Conservation (phyloP, 2,888 invertebrate species). For the Hydrotaea cyrtoneurina region DNA sequence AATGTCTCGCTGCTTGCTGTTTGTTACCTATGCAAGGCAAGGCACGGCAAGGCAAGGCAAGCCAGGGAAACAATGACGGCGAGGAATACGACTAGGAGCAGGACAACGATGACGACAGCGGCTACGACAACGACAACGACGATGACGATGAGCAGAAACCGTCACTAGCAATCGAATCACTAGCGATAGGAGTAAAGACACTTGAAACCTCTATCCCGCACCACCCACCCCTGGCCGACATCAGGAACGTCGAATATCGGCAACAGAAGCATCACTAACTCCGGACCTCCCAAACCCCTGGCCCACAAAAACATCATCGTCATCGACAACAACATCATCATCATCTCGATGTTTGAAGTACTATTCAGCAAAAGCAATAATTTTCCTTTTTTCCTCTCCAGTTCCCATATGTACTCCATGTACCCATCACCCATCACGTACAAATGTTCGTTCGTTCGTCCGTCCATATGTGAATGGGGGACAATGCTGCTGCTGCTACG, state of each 20-base stretch:
- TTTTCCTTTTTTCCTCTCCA: conserved; percentile 45
- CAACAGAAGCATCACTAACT: background rate
- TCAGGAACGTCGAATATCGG: background rate
- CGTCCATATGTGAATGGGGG: conserved; percentile 51
- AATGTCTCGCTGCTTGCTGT: conserved; percentile 75
- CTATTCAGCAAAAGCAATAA: conserved; percentile 66
- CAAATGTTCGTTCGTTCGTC: background rate
- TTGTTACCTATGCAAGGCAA: conserved; percentile 60
- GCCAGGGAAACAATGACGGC: conserved; percentile 68
- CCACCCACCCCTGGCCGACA: background rate
- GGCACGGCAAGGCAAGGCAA: conserved; percentile 23
- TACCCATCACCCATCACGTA: background rate
- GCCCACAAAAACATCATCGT: background rate
- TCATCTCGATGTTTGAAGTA: conserved; percentile 64
- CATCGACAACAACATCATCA: conserved; percentile 37
- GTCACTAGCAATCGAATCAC: conserved; percentile 36
- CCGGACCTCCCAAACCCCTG: background rate
- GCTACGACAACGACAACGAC: conserved; percentile 68
- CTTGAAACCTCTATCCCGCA: conserved; percentile 51
- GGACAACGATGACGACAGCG: conserved; percentile 59
- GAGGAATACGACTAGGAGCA: conserved; percentile 40
- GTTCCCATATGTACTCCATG: background rate
- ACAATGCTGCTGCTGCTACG: conserved; percentile 35
- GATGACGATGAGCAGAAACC: conserved; percentile 74
- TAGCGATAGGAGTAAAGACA: conserved; percentile 68